phyloP scores from a whole-genome alignment of 2,888 invertebrate genomes.

The Protonemura montana region DNA sequence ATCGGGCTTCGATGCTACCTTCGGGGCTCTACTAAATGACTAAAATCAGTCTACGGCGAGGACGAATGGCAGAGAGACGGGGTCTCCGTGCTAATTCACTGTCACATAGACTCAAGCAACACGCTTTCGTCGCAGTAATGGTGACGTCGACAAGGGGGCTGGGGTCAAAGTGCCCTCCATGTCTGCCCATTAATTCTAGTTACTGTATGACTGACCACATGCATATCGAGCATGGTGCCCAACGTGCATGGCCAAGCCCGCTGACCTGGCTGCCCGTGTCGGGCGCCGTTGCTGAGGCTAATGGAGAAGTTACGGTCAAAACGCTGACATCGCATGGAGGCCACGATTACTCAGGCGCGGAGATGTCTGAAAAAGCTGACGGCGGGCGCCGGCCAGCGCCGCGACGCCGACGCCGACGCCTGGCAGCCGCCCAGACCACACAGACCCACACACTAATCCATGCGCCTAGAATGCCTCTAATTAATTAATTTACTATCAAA shows the following conservation, averaged over 20 bases:
- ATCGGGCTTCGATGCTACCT: not conserved
- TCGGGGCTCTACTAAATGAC: not conserved
- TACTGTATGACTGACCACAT: conserved; percentile 27
- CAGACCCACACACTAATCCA: not conserved
- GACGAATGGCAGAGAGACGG: not conserved
- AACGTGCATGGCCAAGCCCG: not conserved
- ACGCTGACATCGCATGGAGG: conserved; percentile 24
- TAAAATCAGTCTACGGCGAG: not conserved
- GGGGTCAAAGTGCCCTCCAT: not conserved
- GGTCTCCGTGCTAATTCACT: not conserved
- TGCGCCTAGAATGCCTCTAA: not conserved
- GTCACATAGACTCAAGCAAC: not conserved
- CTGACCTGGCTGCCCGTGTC: not conserved
- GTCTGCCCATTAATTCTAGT: conserved; percentile 26
- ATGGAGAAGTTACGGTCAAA: conserved; percentile 22
- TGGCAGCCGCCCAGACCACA: conserved; percentile 21
- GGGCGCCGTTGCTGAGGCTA: not conserved
- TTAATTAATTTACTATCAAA: not conserved
- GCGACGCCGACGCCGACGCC: not conserved
- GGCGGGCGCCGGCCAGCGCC: conserved; percentile 17
- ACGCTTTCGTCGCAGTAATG: not conserved
- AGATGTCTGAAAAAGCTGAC: conserved; percentile 35
- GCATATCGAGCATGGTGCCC: not conserved
- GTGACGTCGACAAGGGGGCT: not conserved
- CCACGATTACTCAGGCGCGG: conserved; percentile 13